Evolutionary conservation across 1,140 invertebrate genomes (phyloP), one percentile per base, ranked within the genome.

Genomic region (Brachionus plicatilis): DNA sequence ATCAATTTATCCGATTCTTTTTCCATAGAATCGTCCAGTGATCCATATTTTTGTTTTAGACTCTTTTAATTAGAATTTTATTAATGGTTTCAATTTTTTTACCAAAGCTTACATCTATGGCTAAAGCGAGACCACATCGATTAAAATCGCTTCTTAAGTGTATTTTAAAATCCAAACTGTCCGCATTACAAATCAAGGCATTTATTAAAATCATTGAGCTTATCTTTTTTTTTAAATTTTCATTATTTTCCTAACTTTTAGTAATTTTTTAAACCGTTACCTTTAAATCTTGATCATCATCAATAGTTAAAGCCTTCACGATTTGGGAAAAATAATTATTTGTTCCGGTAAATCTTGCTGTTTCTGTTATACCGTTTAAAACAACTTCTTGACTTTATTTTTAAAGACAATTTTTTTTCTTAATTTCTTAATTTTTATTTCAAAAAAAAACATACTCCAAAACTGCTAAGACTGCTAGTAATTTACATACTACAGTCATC

Each of bases 101-200:
- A 37, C 6, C 33, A 37, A 37, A 37, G 33, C 5, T 37, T 88
- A 92, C 91, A 83, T 92, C 93, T 17, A 98, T 91, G 45, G 95
- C 92, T 88, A 96, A 95, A 85, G 93, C 92, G 12, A 99, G 91
- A 17, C 96, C 96, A 84, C 93, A 93, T 82, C 96, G 92, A 93
- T 98, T 96, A 85, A 98, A 94, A 90, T 99, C 97, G 89, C 97
- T 98, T 72, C 96, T 90, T 76, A 99, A 89, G 91, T 98, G 96
- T 86, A 97, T 91, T 85, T 96, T 91, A 88, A 97, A 97, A 87
- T 98, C 96, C 84, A 98, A 91, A 87, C 65, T 82, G n/a, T 82
- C 79, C 24, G 79, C 79, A 82, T 82, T 60, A 41, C 79, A 82
- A 20, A 82, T 82, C 20, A 82, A 47, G 2, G 79, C 79, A 47